Conservation (phyloP, 2,113 vertebrate species). For the Paradisaea rubra region DNA sequence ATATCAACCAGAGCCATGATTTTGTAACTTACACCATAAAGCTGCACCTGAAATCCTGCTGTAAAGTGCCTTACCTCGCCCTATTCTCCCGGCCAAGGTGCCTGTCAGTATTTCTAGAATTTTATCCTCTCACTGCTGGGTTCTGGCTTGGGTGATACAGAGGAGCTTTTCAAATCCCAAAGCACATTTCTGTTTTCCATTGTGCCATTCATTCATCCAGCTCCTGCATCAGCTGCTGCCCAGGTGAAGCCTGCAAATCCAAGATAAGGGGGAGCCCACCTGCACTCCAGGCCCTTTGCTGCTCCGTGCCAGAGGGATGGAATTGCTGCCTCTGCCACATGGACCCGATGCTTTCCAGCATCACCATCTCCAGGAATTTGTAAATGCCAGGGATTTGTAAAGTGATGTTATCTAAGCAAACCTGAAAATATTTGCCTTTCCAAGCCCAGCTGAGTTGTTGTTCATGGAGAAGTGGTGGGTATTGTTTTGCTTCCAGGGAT, state of each 20-base stretch:
- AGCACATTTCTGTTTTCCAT: not conserved
- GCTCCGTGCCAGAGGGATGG: not conserved
- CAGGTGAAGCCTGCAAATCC: not conserved
- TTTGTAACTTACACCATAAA: not conserved
- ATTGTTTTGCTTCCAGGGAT: not conserved
- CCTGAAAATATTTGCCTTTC: not conserved
- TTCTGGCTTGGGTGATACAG: not conserved
- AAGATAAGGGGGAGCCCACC: not conserved
- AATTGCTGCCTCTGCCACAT: not conserved
- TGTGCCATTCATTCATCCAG: not conserved
- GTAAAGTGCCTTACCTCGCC: not conserved
- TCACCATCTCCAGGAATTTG: not conserved
- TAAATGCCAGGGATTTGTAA: not conserved
- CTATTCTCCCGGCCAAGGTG: not conserved
- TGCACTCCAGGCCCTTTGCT: not conserved
- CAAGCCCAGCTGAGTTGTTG: not conserved
- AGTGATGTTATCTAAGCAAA: not conserved
- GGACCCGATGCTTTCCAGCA: rapidly evolving
- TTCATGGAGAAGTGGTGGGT: not conserved
- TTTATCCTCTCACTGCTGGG: not conserved
- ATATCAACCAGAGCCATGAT: not conserved
- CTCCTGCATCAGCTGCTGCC: not conserved
- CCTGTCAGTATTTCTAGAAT: not conserved
- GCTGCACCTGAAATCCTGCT: not conserved
- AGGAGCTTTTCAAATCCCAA: not conserved